These are phyloP conservation scores for Meloidogyne floridensis DNA, from an alignment of 1,140 invertebrate genomes.

Conservation along the genomic window DNA sequence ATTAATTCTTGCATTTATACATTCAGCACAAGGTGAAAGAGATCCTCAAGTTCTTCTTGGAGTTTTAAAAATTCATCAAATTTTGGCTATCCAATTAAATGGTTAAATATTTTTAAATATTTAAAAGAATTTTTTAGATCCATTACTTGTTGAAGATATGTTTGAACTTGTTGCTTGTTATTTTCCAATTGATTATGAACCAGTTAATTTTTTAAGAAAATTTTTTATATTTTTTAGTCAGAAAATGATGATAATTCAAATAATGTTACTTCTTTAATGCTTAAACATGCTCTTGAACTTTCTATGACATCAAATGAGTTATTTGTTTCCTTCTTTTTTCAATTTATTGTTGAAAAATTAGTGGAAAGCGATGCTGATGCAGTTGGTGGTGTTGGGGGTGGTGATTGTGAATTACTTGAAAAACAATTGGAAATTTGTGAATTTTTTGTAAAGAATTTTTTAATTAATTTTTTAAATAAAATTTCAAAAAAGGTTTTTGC, in stretches of 20 bases:
- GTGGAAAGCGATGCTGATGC: conserved; percentile 39
- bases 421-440: conserved; percentile 41
- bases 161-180: conserved; percentile 56
- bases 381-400: not conserved
- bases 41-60: conserved; percentile 49
- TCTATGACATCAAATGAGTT: conserved; percentile 42
- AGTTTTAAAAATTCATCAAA: conserved; percentile 39
- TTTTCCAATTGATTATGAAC: conserved; percentile 54
- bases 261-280: conserved; percentile 41
- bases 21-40: conserved; percentile 48
- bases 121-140: conserved; percentile 33
- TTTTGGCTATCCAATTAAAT: conserved; percentile 15
- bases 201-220: conserved; percentile 27
- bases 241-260: conserved; percentile 32
- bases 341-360: conserved; percentile 54
- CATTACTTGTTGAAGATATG: conserved; percentile 46
- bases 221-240: conserved; percentile 18
- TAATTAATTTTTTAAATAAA: conserved; percentile 15
- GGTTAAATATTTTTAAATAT: not conserved
- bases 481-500: conserved; percentile 12
- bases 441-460: conserved; percentile 32
- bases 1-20: conserved; percentile 36
- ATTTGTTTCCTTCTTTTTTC: conserved; percentile 47
- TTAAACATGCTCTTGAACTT: conserved; percentile 40
- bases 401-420: conserved; percentile 13